Percentiles rank a stretch among this genome's conserved stretches.
Evolutionary conservation across 2,888 invertebrate genomes (phyloP).

Genomic region (Carterocephalus palaemon): DNA sequence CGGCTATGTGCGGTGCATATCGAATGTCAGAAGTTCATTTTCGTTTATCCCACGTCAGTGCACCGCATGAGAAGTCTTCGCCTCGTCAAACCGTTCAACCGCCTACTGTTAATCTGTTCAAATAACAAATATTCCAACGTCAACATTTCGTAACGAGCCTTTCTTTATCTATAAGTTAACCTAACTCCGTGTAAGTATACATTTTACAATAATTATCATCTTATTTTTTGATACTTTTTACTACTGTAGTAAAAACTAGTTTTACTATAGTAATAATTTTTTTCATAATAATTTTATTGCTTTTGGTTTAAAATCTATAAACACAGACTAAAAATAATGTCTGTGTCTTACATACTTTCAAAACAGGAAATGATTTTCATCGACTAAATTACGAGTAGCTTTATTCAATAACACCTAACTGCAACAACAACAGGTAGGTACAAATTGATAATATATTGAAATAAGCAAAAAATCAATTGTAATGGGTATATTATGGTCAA

Average conservation of each 20-base stretch:
- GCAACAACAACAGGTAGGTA: too few species aligned
- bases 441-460: constrained; percentile 8
- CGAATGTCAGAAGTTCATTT: constrained; percentile 22
- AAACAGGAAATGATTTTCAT: too few species aligned
- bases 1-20: constrained; percentile 16
- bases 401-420: too few species aligned
- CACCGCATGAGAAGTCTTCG: constrained; percentile 1
- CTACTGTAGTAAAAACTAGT: too few species aligned
- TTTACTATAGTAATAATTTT: too few species aligned
- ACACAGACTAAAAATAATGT: too few species aligned
- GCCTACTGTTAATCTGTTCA: constrained; percentile 11
- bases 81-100: constrained; percentile 7
- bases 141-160: constrained; percentile 7
- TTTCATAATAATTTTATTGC: too few species aligned
- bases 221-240: too few species aligned
- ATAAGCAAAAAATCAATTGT: constrained; percentile 18
- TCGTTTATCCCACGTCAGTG: constrained; percentile 16
- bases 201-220: not conserved
- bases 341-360: too few species aligned
- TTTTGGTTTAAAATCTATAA: too few species aligned
- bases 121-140: constrained; percentile 8
- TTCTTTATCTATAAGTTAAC: constrained; percentile 3
- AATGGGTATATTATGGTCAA: constrained; percentile 42
- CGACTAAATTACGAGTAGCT: too few species aligned
- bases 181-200: not conserved